A percentile compares a stretch with the other conserved stretches of the same genome.
Evolutionary conservation across 1,140 invertebrate genomes (phyloP).

Genomic region (Apolygus lucorum): DNA sequence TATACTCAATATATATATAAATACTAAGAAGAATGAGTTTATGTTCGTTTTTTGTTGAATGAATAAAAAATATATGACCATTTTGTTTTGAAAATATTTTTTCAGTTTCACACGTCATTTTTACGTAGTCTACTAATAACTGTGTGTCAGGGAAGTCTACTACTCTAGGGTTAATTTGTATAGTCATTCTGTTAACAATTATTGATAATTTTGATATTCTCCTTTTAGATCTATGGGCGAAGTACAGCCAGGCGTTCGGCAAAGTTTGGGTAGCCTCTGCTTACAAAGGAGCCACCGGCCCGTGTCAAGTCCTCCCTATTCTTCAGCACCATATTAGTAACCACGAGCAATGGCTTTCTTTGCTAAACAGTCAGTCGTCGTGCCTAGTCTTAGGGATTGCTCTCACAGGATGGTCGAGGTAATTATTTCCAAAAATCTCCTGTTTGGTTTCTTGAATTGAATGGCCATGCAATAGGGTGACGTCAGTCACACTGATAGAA

Average conservation of each 20-base stretch:
- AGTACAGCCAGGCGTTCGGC: slow-evolving; percentile 48
- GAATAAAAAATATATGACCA: too few species aligned
- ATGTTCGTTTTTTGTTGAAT: too few species aligned
- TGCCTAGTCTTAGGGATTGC: slow-evolving; percentile 53
- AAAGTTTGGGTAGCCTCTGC: slow-evolving; percentile 55
- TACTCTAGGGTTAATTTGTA: too few species aligned
- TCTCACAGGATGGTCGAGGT: slow-evolving; percentile 70
- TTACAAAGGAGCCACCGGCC: slow-evolving; percentile 56
- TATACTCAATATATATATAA: too few species aligned
- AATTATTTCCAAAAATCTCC: slow-evolving; percentile 5
- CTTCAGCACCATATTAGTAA: slow-evolving; percentile 55
- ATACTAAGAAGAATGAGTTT: too few species aligned
- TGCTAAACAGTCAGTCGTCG: slow-evolving; percentile 44
- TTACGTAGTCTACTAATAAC: too few species aligned
- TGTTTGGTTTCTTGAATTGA: too few species aligned
- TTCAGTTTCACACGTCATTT: too few species aligned
- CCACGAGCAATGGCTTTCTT: slow-evolving; percentile 55
- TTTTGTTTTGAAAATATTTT: too few species aligned
- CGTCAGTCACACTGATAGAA: background rate
- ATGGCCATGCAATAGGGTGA: too few species aligned
- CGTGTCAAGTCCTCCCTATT: slow-evolving; percentile 48
- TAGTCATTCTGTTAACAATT: background rate
- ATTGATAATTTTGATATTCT: slow-evolving; percentile 29
- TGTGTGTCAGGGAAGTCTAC: too few species aligned
- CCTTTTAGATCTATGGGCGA: slow-evolving; percentile 41